A percentile compares a stretch with the other conserved stretches of the same genome.
phyloP scores from a whole-genome alignment of 1,140 invertebrate species.

The Holcopasites calliopsidis region DNA sequence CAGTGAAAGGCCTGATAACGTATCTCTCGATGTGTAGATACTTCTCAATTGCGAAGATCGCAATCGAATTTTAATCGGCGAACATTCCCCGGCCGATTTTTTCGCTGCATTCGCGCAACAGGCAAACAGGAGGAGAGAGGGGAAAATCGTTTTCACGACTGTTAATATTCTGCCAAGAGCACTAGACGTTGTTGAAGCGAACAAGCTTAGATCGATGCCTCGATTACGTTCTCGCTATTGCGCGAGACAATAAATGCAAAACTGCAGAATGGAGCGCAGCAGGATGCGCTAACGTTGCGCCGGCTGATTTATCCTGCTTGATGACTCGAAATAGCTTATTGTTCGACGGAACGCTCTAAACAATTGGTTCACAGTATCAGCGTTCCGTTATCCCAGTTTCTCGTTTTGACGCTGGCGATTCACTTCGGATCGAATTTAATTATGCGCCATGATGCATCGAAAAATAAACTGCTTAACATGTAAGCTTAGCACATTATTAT shows the following conservation, averaged over 20 bases:
- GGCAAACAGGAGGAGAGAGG: not conserved
- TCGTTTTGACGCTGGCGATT: not conserved
- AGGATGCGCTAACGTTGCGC: not conserved
- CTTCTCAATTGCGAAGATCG: not conserved
- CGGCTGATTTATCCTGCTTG: not conserved
- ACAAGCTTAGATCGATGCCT: not conserved
- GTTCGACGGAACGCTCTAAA: not conserved
- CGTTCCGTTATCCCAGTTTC: not conserved
- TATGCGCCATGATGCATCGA: not conserved
- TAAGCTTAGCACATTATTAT: too few species aligned
- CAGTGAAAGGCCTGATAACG: not conserved
- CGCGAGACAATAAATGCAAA: not conserved
- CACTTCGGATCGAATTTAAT: not conserved
- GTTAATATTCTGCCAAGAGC: not conserved
- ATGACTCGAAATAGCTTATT: constrained; percentile 5
- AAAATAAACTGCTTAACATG: too few species aligned
- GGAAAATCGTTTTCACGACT: not conserved
- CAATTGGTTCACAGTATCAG: not conserved
- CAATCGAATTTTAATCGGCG: not conserved
- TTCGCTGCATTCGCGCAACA: not conserved
- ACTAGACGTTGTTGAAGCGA: not conserved
- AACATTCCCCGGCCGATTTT: not conserved
- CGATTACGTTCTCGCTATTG: not conserved
- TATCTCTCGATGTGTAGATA: not conserved
- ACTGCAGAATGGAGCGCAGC: not conserved